A percentile compares a stretch with the other conserved stretches of the same genome.
These are phyloP conservation scores for Cepphus grylle DNA, from an alignment of 2,113 vertebrate genomes.

Conservation along the genomic window DNA sequence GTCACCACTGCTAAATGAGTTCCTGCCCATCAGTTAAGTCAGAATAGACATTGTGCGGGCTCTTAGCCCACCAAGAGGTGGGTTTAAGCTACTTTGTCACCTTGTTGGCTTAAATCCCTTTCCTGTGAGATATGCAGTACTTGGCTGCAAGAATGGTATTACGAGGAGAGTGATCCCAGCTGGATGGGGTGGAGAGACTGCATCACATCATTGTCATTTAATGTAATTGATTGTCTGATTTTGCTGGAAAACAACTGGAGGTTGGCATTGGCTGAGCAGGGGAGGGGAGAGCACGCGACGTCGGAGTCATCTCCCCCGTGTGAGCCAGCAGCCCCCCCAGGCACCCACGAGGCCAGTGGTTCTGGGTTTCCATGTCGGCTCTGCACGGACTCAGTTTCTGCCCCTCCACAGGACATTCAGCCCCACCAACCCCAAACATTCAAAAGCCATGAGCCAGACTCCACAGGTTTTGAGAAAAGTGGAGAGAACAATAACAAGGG, in stretches of 20 bases:
- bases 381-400: neutral
- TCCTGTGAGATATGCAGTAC: neutral
- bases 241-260: neutral
- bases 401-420: neutral
- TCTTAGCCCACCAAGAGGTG: neutral
- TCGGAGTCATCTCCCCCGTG: accelerated
- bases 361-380: neutral
- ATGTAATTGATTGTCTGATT: neutral
- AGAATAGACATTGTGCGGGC: neutral
- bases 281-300: neutral
- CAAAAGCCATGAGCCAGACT: accelerated
- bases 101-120: neutral
- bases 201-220: neutral
- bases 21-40: neutral
- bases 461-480: neutral
- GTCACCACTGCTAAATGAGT: neutral
- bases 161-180: neutral
- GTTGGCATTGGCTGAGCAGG: neutral
- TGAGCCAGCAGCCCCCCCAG: neutral
- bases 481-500: neutral
- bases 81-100: neutral
- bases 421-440: neutral
- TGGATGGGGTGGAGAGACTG: accelerated
- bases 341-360: neutral
- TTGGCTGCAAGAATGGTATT: neutral